Base-by-base conservation (phyloP, 2,113 vertebrate genomes). In the Peromyscus polionotus region DNA sequence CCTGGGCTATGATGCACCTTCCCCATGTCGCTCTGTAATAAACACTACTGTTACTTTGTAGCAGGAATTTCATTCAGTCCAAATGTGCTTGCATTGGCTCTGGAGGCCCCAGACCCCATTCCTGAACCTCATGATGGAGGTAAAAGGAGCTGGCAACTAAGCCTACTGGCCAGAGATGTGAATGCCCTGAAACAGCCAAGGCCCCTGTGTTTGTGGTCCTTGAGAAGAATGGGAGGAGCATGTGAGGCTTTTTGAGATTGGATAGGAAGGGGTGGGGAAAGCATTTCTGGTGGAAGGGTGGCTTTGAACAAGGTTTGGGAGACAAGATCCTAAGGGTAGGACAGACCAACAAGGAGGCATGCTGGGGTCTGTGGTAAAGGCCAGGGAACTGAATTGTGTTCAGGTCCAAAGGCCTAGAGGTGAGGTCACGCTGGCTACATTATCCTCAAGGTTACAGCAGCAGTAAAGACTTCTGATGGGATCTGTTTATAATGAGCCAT, bases 11-110 rank as follows among this genome's bases (percentile, higher is more conserved):
- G 65, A 48, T 70, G 42, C 57, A 48, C 65, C 16, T 81, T 72
- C 42, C 14, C 17, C 48, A 39, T 88, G 76, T 85, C 70, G 39
- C 63, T 96, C 76, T 89, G 73, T 97, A 73, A 87, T 67, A 72
- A 92, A 84, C 88, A 91, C 45, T 54, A n/a, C 59, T 65, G 7
- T 54, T 61, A 28, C 36, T 91, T 59, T 77, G 81, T 91, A 92
- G 79, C 39, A 45, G 36, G 63, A 54, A 26, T 84, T 75, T 91
- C 45, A 28, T 85, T 90, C 86, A 70, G 19, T 95, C 42, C 59
- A 70, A 45, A 20, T 57, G 39, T 26, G 16, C 39, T 26, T 45
- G 14, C 70, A 48, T 75, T 90, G 84, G 75, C 75, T 84, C 77
- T 76, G 3, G 67, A 42, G 59, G n/a, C 10, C 54, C 45, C 17